Percentiles rank a stretch among this genome's conserved stretches.
Evolutionary conservation across 2,888 invertebrate genomes (phyloP).

Genomic region (Lysandra coridon): DNA sequence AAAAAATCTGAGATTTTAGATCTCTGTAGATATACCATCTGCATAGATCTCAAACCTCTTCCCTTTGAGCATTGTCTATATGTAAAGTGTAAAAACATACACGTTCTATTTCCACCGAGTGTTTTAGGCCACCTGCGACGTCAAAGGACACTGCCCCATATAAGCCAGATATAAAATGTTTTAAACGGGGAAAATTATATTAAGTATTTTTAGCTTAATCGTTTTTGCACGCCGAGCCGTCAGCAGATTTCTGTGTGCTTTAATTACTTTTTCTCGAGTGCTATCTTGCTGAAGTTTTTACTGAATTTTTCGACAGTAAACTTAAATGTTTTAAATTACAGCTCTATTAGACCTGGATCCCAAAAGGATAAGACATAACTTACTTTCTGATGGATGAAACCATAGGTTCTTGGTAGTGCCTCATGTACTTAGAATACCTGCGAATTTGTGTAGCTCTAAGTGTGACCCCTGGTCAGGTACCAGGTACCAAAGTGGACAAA

Average conservation of each 20-base stretch:
- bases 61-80: neutral
- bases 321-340: neutral
- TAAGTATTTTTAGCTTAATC: neutral
- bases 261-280: neutral
- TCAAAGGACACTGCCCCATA: slow-evolving; percentile 6
- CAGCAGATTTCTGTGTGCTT: neutral
- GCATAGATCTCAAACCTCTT: neutral
- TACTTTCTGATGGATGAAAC: no score
- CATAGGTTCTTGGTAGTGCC: no score
- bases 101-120: neutral
- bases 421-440: no score
- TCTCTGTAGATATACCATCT: neutral
- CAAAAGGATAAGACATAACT: no score
- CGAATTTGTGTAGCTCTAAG: no score
- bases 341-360: no score
- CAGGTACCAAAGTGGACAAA: no score
- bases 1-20: neutral
- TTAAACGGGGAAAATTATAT: neutral
- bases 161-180: slow-evolving; percentile 2
- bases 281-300: neutral
- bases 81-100: slow-evolving; percentile 13
- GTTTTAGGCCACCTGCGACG: neutral
- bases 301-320: neutral
- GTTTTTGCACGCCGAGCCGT: neutral
- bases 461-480: no score